Evolutionary conservation across 2,888 invertebrate genomes (phyloP), one percentile per base, ranked within the genome.

Genomic region (Drosophila fulvimacula): DNA sequence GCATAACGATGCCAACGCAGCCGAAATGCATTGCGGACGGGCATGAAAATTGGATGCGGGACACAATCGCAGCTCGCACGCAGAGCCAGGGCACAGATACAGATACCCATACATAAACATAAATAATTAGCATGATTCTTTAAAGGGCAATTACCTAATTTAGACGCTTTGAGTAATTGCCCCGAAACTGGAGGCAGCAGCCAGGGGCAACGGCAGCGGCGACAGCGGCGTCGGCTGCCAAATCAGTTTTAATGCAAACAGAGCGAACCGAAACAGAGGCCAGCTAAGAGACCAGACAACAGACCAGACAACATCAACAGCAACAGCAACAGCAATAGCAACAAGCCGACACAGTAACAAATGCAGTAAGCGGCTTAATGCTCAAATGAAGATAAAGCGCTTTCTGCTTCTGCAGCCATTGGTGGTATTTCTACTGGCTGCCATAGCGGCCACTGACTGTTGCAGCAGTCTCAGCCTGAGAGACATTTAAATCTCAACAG

Each of bases 61-160:
- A 11, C 42, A 44, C 52, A 61, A 61, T 34, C 57, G 48, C 62
- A 53, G 42, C 24, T 13, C 27, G 46, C 55, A 30, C 9, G 38
- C 55, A 61, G 52, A 58, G 58, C 56, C 30, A 55, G 21, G 27
- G 27, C 27, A 27, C 5, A 17, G 27, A 3, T 49, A 56, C 17
- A 38, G 44, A 49, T n/a, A 48, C 49, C 44, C 65, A 57, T 60
- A 81, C 72, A 88, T 82, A 86, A 84, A 82, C 82, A 87, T 85
- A 85, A 89, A 89, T 88, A 89, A 86, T 84, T 84, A 84, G 76
- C 83, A 79, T 76, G 84, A 87, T 86, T 88, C 90, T 87, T 88
- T 87, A 90, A 89, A 88, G 84, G 88, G 80, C 90, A 89, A 90
- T 89, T 89, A 90, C 81, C 82, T 89, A 90, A 87, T 89, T 89